Base-by-base conservation (phyloP, 2,888 invertebrate species). In the Microctonus brassicae region DNA sequence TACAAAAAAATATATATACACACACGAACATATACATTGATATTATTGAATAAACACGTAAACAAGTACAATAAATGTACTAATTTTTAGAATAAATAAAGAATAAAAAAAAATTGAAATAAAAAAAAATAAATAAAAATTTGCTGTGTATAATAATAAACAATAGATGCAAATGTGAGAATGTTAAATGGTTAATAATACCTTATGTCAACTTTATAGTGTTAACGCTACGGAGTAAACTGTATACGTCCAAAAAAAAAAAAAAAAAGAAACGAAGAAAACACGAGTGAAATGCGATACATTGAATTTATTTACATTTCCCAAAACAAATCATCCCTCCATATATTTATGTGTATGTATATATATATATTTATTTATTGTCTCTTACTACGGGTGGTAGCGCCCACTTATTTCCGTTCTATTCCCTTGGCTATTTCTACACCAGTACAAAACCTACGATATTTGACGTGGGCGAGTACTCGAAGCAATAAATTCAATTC, bases 201-300 rank as follows among this genome's bases (percentile, higher is more conserved):
- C 52, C 60, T 42, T 70, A 71, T 72, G 72, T 74, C 57, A 60
- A 72, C 69, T 58, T 64, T 61, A 74, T 72, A 68, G 64, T 73
- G 57, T 70, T 75, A 71, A 69, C 10, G 73, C 69, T 74, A 76
- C 70, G 68, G 62, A 76, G 71, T 74, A 76, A 76, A 76, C 72
- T 76, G 74, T 76, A 74, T 73, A 76, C 74, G 74, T 76, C 76
- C 74, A 76, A 69, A 42, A 22, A 39, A 47, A 47, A 68, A 34
- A 55, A 76, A 29, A 6, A 33, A 36, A 34, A 4, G 5, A n/a
- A n/a, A n/a, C n/a, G n/a, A n/a, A n/a, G n/a, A n/a, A n/a, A n/a
- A n/a, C n/a, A n/a, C n/a, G n/a, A 57, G 47, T 13, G 57, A 57
- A 71, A 55, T 61, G 10, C 17, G 13, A 57, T 42, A 53, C 34